Base-by-base conservation (phyloP, 2,888 invertebrate species). In the Desoria tigrina region DNA sequence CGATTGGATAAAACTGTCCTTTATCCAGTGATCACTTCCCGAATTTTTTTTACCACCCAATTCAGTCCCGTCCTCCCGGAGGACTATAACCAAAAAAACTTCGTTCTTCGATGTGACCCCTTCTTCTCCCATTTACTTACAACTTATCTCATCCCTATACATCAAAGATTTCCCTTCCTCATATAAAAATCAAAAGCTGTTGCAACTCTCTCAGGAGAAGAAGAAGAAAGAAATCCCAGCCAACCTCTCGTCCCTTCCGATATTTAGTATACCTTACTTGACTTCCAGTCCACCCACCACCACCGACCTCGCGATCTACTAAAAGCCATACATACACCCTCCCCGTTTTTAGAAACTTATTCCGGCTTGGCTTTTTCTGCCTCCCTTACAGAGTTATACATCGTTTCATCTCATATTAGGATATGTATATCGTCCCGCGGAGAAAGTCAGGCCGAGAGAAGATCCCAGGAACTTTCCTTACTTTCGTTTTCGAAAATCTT, bases 41-140 rank as follows among this genome's bases (percentile, higher is more conserved):
- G 56, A 62, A 67, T 73, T 71, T 69, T 66, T 74, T 70, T 74
- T 71, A 65, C 72, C 74, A 72, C 71, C 73, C 74, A 71, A 72
- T 73, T 71, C 69, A 66, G 67, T 68, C 45, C 45, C 21, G 16
- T 45, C 45, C 45, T 45, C 45, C 21, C 45, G n/a, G 16, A 45
- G 45, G 45, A 45, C 45, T 18, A 45, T 18, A 45, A n/a, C 45
- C 21, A 32, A 32, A n/a, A n/a, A n/a, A 32, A 32, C 32, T 32
- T 32, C 32, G 32, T 32, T 32, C 32, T 32, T 11, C 68, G 67
- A 68, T 72, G 67, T 73, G 73, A 73, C 69, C 75, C 74, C 75
- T 75, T 73, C 72, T 63, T 63, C 65, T 65, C n/a, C 67, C 50
- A 51, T 61, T 42, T 42, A 45, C 59, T 45, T 45, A 45, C 21